These are phyloP conservation scores for Heliornis fulica DNA, from an alignment of 2,113 vertebrate genomes.

Conservation along the genomic window DNA sequence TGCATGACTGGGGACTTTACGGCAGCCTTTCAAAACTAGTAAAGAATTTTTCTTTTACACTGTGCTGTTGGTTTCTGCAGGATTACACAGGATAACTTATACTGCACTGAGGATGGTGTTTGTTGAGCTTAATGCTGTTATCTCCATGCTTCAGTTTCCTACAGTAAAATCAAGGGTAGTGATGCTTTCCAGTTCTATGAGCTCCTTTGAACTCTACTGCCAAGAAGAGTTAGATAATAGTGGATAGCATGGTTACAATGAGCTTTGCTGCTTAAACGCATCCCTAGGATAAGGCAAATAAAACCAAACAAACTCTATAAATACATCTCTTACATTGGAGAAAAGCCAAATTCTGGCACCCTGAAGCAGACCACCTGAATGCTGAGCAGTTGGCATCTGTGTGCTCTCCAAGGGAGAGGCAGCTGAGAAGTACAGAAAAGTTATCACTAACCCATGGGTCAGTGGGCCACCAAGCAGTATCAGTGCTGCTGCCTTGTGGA, in stretches of 20 bases:
- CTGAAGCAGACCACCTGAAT: not conserved
- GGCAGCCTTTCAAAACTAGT: not conserved
- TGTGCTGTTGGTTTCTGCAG: not conserved
- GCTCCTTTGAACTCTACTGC: not conserved
- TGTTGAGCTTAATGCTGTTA: not conserved
- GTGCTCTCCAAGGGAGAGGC: not conserved
- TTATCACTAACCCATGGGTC: not conserved
- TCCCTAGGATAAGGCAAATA: not conserved
- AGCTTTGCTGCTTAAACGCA: not conserved
- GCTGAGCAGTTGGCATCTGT: not conserved
- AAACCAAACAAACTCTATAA: not conserved
- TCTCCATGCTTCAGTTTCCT: not conserved
- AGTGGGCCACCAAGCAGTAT: not conserved
- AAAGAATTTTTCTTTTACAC: not conserved
- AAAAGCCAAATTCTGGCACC: not conserved
- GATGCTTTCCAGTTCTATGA: not conserved
- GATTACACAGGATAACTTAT: not conserved
- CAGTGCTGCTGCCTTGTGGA: not conserved
- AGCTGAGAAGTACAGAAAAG: not conserved
- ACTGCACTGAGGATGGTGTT: not conserved
- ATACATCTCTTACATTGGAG: not conserved
- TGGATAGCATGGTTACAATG: not conserved
- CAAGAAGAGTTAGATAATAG: conserved; percentile 1
- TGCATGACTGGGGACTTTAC: not conserved
- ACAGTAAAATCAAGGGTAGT: not conserved